phyloP scores from a whole-genome alignment of 2,888 invertebrate genomes.

The Rotaria magnacalcarata region DNA sequence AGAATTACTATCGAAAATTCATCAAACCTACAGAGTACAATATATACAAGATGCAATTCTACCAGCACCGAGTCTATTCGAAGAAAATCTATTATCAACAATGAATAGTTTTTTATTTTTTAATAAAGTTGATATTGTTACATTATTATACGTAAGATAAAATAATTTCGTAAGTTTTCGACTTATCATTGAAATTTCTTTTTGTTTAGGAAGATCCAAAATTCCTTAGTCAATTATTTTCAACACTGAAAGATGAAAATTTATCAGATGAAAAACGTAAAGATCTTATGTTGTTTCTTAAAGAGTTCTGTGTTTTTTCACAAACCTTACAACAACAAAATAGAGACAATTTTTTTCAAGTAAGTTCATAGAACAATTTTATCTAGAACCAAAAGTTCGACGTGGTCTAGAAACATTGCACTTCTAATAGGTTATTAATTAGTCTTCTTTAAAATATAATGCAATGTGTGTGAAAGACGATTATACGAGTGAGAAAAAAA shows the following conservation, averaged over 20 bases:
- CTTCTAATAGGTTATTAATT: no score
- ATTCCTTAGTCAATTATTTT: slow-evolving; percentile 88
- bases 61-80: slow-evolving; percentile 96
- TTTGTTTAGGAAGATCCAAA: slow-evolving; percentile 82
- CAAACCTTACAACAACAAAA: slow-evolving; percentile 91
- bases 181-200: neutral
- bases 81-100: slow-evolving; percentile 95
- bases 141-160: slow-evolving; percentile 16
- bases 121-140: slow-evolving; percentile 88
- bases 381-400: no score
- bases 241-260: slow-evolving; percentile 80
- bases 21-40: slow-evolving; percentile 98
- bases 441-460: no score
- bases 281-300: slow-evolving; percentile 91
- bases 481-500: no score
- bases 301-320: slow-evolving; percentile 97
- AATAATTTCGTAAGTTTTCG: neutral
- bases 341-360: slow-evolving; percentile 48
- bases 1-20: slow-evolving; percentile 92
- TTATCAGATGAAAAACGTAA: slow-evolving; percentile 79
- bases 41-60: slow-evolving; percentile 95
- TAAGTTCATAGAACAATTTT: neutral
- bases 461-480: no score
- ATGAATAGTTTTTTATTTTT: slow-evolving; percentile 98
- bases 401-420: no score